A percentile compares a stretch with the other conserved stretches of the same genome.
Evolutionary conservation across 2,113 vertebrate genomes (phyloP).

Genomic region (Nansenia antarctica): DNA sequence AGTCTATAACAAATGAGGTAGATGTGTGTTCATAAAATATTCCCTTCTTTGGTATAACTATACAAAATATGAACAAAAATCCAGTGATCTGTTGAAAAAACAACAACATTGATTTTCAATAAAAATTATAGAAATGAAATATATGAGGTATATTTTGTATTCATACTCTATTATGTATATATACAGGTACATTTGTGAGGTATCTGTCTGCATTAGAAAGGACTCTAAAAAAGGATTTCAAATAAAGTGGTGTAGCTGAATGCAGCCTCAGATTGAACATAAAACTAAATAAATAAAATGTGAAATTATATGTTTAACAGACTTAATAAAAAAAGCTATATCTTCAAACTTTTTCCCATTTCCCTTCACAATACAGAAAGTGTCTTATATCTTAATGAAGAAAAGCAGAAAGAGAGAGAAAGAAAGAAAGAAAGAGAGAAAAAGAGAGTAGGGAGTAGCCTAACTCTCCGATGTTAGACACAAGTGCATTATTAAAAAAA

Average conservation of each 20-base stretch:
- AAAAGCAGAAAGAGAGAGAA: constrained; percentile 13
- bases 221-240: constrained; percentile 33
- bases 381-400: constrained; percentile 19
- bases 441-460: constrained; percentile 3
- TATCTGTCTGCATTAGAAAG: constrained; percentile 60
- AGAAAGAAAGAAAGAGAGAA: neutral
- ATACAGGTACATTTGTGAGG: constrained; percentile 68
- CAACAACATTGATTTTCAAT: constrained; percentile 63
- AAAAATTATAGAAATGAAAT: constrained; percentile 63
- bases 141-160: constrained; percentile 74
- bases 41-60: constrained; percentile 78
- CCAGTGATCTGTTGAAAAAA: constrained; percentile 67
- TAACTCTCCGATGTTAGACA: constrained; percentile 30
- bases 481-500: constrained; percentile 55
- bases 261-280: constrained; percentile 41
- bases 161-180: constrained; percentile 62
- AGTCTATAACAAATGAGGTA: constrained; percentile 82
- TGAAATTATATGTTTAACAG: constrained; percentile 53
- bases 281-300: constrained; percentile 65
- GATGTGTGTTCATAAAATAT: constrained; percentile 72
- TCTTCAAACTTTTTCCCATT: constrained; percentile 39
- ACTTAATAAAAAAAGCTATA: constrained; percentile 45
- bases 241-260: constrained; percentile 43
- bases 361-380: constrained; percentile 43
- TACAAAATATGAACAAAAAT: constrained; percentile 64